Conservation (phyloP, 2,888 invertebrate species). For the Andrena hattorfiana region DNA sequence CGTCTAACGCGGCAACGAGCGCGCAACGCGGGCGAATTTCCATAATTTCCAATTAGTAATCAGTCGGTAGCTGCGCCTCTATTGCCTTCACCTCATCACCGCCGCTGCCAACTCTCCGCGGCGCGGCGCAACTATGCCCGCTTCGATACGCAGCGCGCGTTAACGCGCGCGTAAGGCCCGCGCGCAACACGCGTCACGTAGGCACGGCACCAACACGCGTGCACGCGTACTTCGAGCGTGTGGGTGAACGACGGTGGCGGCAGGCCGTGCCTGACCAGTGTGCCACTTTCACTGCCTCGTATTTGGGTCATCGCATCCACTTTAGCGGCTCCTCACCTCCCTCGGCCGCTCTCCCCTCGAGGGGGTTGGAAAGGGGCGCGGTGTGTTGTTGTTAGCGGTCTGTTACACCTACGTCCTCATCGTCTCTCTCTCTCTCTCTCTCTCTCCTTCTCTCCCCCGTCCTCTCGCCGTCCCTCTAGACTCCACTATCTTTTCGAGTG, state of each 20-base stretch:
- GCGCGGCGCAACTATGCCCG: constrained; percentile 58
- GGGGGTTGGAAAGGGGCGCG: constrained; percentile 63
- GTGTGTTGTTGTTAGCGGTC: constrained; percentile 56
- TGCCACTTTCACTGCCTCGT: constrained; percentile 84
- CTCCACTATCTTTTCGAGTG: constrained; percentile 24
- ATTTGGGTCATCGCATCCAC: constrained; percentile 84
- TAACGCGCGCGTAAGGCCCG: constrained; percentile 48
- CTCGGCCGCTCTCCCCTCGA: constrained; percentile 59
- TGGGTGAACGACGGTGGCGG: constrained; percentile 76
- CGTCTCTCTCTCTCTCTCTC: not conserved
- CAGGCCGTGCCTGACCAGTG: constrained; percentile 83
- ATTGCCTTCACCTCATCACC: constrained; percentile 77
- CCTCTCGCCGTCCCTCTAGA: not conserved
- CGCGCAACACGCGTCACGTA: constrained; percentile 21
- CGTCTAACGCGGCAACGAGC: not conserved
- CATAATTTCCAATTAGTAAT: constrained; percentile 78
- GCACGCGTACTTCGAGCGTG: constrained; percentile 58
- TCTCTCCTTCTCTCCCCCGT: not conserved
- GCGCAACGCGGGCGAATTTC: constrained; percentile 62
- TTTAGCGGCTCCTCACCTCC: constrained; percentile 72
- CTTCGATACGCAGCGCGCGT: constrained; percentile 67
- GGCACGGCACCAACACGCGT: constrained; percentile 36
- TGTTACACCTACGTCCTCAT: constrained; percentile 39
- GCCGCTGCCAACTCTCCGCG: constrained; percentile 62
- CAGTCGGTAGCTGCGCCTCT: constrained; percentile 73